Conservation (phyloP, 1,140 invertebrate species). For the Papilio aristodemus region DNA sequence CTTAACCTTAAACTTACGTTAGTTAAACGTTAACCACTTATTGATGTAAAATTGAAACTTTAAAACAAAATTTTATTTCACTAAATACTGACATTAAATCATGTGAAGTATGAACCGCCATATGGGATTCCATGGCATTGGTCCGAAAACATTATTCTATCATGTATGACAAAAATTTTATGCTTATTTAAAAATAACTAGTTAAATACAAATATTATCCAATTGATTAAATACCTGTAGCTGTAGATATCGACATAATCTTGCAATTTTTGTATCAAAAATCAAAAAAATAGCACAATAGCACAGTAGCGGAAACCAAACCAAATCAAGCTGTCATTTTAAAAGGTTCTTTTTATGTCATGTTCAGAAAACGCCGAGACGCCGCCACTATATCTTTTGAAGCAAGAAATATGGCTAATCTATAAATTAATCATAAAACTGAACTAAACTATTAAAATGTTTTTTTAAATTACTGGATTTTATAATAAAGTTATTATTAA, state of each 20-base stretch:
- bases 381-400: neutral
- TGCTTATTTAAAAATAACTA: conserved; percentile 41
- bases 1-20: conserved; percentile 52
- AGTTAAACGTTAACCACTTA: conserved; percentile 18
- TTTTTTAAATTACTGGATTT: neutral
- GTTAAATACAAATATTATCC: conserved; percentile 41
- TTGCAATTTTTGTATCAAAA: conserved; percentile 63
- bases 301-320: conserved; percentile 80
- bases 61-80: conserved; percentile 55
- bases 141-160: conserved; percentile 73
- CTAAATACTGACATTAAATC: conserved; percentile 74
- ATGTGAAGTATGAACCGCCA: conserved; percentile 78
- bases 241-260: conserved; percentile 77
- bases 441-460: neutral
- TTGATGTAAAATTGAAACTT: conserved; percentile 38
- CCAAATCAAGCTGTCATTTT: conserved; percentile 80
- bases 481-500: neutral
- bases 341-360: conserved; percentile 62
- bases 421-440: neutral
- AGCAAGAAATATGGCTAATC: neutral
- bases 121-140: conserved; percentile 79
- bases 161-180: conserved; percentile 62
- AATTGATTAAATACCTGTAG: conserved; percentile 66
- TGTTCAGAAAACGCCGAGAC: conserved; percentile 19
- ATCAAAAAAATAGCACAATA: conserved; percentile 77